phyloP scores from a whole-genome alignment of 2,888 invertebrate genomes.

The Drymonia ruficornis region DNA sequence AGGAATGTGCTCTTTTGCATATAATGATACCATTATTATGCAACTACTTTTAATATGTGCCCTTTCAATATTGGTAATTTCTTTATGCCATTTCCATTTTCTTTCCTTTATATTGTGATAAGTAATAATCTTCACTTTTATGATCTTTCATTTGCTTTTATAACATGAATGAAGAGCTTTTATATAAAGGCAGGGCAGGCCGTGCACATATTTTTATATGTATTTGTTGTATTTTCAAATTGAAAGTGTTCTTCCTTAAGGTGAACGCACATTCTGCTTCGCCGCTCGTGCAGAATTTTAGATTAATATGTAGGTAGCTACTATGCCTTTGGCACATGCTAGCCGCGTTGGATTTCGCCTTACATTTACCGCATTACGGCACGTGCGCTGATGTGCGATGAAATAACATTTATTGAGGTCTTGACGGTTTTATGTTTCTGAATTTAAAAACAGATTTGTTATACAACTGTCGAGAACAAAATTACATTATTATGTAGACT shows the following conservation, averaged over 20 bases:
- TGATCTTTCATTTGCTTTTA: background rate
- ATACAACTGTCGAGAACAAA: constrained; percentile 42
- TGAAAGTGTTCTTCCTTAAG: constrained; percentile 28
- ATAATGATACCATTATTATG: constrained; percentile 28
- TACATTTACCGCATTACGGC: no score
- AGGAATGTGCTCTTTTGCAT: constrained; percentile 28
- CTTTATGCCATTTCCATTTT: no score
- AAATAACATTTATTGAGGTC: constrained; percentile 42
- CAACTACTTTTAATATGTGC: background rate
- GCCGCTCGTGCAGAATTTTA: no score
- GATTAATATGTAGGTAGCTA: background rate
- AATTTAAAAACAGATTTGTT: constrained; percentile 41
- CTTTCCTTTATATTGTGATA: background rate
- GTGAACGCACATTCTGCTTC: background rate
- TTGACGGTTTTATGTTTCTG: constrained; percentile 38
- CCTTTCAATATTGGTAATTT: no score
- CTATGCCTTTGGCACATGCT: background rate
- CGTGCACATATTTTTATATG: constrained; percentile 34
- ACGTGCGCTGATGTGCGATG: constrained; percentile 2
- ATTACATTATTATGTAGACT: constrained; percentile 23
- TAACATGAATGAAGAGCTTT: background rate
- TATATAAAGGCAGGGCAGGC: constrained; percentile 15
- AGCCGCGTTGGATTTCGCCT: constrained; percentile 10
- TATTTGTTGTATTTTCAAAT: constrained; percentile 34
- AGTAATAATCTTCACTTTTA: background rate